Base-by-base conservation (phyloP, 1,140 invertebrate genomes). In the Holotrichia oblita region DNA sequence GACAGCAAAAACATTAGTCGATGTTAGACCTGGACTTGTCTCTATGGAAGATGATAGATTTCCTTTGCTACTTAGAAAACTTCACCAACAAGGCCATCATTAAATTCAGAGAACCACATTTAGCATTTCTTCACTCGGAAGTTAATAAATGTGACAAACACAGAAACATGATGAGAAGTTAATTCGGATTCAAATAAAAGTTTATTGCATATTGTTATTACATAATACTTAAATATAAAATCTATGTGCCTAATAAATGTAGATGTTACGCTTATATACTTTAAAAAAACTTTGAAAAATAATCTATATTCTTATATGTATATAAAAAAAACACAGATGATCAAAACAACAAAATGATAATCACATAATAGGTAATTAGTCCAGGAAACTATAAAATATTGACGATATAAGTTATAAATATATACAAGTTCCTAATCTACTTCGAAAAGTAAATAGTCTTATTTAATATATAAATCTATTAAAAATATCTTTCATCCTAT, bases 281-380 rank as follows among this genome's bases (percentile, higher is more conserved):
- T 55, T 14, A 17, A 55, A n/a, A n/a, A 7, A 17, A 17, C 6
- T 55, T n/a, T n/a, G n/a, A 55, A n/a, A n/a, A 34, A 34, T 34
- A 34, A 34, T 34, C 27, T 34, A 34, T 1, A 34, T 34, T 4
- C 27, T 34, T 34, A 34, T 34, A 34, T 34, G n/a, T n/a, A n/a
- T n/a, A n/a, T n/a, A n/a, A n/a, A 34, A 34, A 34, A 34, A 34
- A 34, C 27, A 34, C 27, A 34, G 27, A 34, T 34, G 27, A 34
- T 34, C 27, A 22, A 69, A 69, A 27, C 20, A 34, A 69, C 20
- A 10, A n/a, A n/a, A 24, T 69, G 6, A 22, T 27, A 69, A 69
- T 69, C 61, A 69, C 61, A 69, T 69, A 27, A 69, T 69, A 34
- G 27, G 61, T 69, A 69, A 69, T 9, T 69, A 69, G 22, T 69